Base-by-base conservation (phyloP, 2,113 vertebrate species). In the Vimba vimba region DNA sequence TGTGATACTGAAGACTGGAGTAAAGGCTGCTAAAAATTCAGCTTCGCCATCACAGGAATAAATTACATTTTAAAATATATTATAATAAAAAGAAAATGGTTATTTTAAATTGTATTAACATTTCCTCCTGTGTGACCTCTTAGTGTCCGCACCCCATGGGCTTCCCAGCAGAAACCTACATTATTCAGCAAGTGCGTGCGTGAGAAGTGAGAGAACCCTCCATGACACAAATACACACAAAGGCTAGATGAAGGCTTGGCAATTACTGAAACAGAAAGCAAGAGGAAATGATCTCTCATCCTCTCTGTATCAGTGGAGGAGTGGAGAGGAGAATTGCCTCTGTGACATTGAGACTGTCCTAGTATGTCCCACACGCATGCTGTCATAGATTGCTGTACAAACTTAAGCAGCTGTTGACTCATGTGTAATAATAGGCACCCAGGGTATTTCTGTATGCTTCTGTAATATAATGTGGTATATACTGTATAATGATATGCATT, bases 291-390 rank as follows among this genome's bases (percentile, higher is more conserved):
- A 47, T 86, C 23, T 30, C 68, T 78, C 50, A 17, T 19, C 66
- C 83, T 82, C 36, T 62, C 75, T 82, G 39, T 77, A 23, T 30
- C 55, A 43, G 52, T n/a, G 77, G 59, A 68, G 45, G 23, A 62
- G 39, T 73, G 81, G 43, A 45, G 57, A 83, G 74, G 39, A 62
- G 91, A 92, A 92, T 91, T 88, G 91, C 88, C 86, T 88, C 47
- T 30, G 79, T 89, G 89, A 89, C 90, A 87, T 79, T 79, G 74
- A 89, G 89, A 86, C 87, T 74, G 62, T 87, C 52, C 79, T 88
- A 87, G 6, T 6, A 86, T 91, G 57, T 74, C 83, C 88, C 27
- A 92, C 87, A 89, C 47, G 7, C 76, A 74, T n/a, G 78, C 86
- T 85, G 64, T 82, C 62, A 84, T 9, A 85, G 25, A 25, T 59